Base-by-base conservation (phyloP, 2,888 invertebrate genomes). In the Drosophila kuntzei region DNA sequence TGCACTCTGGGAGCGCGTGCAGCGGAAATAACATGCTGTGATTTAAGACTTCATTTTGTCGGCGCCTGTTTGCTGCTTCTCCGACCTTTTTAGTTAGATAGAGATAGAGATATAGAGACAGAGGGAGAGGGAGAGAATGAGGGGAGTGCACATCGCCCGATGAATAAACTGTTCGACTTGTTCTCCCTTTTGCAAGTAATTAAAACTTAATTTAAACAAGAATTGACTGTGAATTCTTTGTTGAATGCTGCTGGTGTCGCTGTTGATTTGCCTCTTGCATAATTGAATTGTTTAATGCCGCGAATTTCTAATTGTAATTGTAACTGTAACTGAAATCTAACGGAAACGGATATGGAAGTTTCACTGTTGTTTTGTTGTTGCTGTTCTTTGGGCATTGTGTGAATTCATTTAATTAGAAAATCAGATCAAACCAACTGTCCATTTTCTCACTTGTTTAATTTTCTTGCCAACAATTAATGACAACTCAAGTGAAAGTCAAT, bases 1-100 rank as follows among this genome's bases (percentile, higher is more conserved):
- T 25, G 34, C 63, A 18, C 27, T 29, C 63, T 20, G 37, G 50
- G 65, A 47, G 67, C 72, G 78, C 77, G 68, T 79, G 82, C 86
- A 89, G 76, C 87, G 89, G 90, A 90, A 89, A 90, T 88, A 89
- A 89, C 89, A 89, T 89, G 87, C 89, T 90, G 89, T 89, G 89
- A 89, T 90, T 89, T 89, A 89, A 87, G 90, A 87, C 87, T 82
- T 77, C 87, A 82, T 83, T 87, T 87, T 79, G 89, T 72, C 80
- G 80, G 71, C 69, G 75, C 65, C 70, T 55, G 65, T n/a, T 47
- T 55, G 60, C 57, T 66, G 70, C 54, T 41, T 20, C 54, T 41
- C 41, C 59, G 50, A 59, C 50, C 50, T 20, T 43, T 44, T 43
- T 41, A 54, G 54, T 12, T 43, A 16, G 4, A 11, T 14, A 43